Evolutionary conservation across 30 jellyfish, hydroid and myxozoan genomes (phyloP).

Genomic region (Aurelia sp.): DNA sequence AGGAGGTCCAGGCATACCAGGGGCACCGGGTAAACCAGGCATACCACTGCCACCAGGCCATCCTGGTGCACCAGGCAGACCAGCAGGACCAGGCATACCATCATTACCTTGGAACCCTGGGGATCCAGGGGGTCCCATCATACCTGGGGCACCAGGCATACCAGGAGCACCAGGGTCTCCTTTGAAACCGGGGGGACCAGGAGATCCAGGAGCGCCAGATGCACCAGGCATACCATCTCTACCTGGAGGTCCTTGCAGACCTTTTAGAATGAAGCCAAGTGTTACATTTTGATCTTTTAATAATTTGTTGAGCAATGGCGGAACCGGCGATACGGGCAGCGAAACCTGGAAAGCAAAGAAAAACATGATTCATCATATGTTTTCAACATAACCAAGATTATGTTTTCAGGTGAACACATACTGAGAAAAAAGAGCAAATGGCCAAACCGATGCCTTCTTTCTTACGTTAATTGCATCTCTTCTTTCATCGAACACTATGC

Average conservation of each 20-base stretch:
- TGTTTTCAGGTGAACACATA: too few relatives aligned
- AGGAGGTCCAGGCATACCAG: constrained; percentile 99
- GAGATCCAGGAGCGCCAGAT: constrained; percentile 99
- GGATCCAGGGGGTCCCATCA: constrained; percentile 95
- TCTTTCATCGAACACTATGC: too few relatives aligned
- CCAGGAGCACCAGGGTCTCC: constrained; percentile 99
- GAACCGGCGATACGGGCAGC: constrained; percentile 99
- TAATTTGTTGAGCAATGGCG: constrained; percentile 96
- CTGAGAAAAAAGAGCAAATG: too few relatives aligned
- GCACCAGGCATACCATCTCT: constrained; percentile 99
- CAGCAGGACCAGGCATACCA: constrained; percentile 99
- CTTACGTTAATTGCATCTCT: too few relatives aligned
- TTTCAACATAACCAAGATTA: too few relatives aligned
- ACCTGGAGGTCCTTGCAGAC: constrained; percentile 99
- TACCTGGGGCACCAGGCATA: constrained; percentile 91
- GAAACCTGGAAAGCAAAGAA: constrained; percentile 73
- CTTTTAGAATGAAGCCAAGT: constrained; percentile 97
- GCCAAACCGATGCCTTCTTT: too few relatives aligned
- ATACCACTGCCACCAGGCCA: constrained; percentile 99
- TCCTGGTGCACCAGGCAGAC: constrained; percentile 99
- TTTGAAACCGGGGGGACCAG: constrained; percentile 98
- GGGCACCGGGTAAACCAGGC: constrained; percentile 99
- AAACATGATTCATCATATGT: too few relatives aligned
- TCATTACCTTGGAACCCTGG: constrained; percentile 98
- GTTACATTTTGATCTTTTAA: constrained; percentile 99